A percentile compares a stretch with the other conserved stretches of the same genome.
Conservation (phyloP, 1,140 invertebrate species). For the Mactra quadrangularis region DNA sequence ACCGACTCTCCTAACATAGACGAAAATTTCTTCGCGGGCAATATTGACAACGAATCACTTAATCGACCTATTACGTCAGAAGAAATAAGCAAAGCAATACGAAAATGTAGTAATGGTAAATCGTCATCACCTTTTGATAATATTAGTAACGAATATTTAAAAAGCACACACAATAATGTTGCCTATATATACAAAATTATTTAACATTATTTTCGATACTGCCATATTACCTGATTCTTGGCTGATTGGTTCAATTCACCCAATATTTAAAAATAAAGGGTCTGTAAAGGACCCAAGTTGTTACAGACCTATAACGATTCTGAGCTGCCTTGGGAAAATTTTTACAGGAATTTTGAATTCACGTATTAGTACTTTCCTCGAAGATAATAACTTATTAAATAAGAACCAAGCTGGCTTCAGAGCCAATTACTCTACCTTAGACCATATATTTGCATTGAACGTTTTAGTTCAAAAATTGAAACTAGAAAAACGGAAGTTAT, state of each 20-base stretch:
- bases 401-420: conserved; percentile 21
- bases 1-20: neutral
- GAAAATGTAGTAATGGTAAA: neutral
- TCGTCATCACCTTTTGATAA: neutral
- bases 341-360: conserved; percentile 28
- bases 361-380: neutral
- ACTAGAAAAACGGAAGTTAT: neutral
- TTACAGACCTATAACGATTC: conserved; percentile 20
- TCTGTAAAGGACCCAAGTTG: neutral
- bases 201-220: conserved; percentile 1
- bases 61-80: neutral
- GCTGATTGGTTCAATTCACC: conserved; percentile 6
- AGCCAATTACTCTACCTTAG: conserved; percentile 9
- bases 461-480: neutral
- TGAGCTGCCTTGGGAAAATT: conserved; percentile 15
- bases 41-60: neutral
- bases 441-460: conserved; percentile 16
- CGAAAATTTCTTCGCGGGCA: neutral
- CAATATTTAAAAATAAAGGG: conserved; percentile 4
- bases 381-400: neutral
- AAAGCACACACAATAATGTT: neutral
- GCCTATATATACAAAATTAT: neutral
- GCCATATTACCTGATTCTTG: neutral
- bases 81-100: neutral
- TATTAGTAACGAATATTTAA: conserved; percentile 11